Base-by-base conservation (phyloP, 2,113 vertebrate species). In the Ctenodactylus gundi region DNA sequence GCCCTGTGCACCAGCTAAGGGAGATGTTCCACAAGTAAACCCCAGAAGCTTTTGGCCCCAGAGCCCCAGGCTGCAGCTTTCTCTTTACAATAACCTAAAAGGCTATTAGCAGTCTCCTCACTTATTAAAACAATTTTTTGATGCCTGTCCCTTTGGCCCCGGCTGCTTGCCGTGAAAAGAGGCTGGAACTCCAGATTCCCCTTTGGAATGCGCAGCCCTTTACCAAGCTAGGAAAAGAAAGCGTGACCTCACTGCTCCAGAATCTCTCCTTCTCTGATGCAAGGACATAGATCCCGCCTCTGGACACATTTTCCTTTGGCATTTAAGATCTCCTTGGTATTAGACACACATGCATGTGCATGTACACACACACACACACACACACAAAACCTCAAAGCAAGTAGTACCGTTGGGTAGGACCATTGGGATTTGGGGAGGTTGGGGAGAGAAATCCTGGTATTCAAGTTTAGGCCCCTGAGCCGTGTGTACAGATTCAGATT, bases 41-140 rank as follows among this genome's bases (percentile, higher is more conserved):
- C 23, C 6, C 3, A 70, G 76, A 75, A 90, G 36, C 67, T 86
- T 94, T 75, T 2, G 7, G 88, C 13, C 65, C 70, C 62, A 27
- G 46, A 65, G 49, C 20, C 58, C 82, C 17, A 15, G 72, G 76
- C 85, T 94, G 64, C 29, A 68, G 62, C 67, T 81, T 7, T 82
- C 49, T 95, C 60, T 12, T 83, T 89, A 78, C 87, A 78, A 93
- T 88, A 91, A 94, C 73, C 92, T 85, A 82, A 94, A 93, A 67
- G 75, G 34, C 84, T 94, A 89, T 93, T 93, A 93, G 91, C 62
- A 93, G 46, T 84, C 80, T 93, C 58, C 86, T 96, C 77, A 90
- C 64, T 95, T 97, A 96, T 93, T 95, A 95, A 95, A 96, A 94
- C 81, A 80, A 95, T 89, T 90, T 88, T 95, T 89, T 95, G 31